phyloP scores from a whole-genome alignment of 2,797 vertebrate species.

The Acrocephalus scirpaceus region DNA sequence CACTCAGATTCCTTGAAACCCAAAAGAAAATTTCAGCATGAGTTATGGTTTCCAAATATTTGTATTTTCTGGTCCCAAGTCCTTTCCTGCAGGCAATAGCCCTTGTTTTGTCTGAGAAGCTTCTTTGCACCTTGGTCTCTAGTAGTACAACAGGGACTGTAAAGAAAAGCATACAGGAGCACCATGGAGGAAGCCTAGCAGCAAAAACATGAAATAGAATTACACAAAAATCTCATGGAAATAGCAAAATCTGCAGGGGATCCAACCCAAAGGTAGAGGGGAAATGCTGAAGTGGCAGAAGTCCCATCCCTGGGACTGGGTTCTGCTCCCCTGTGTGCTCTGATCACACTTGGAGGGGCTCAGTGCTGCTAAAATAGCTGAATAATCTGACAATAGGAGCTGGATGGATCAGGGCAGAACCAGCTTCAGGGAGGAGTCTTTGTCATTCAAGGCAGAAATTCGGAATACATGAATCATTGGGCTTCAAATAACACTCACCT shows the following conservation, averaged over 20 bases:
- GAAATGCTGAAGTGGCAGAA: not conserved
- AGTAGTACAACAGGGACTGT: not conserved
- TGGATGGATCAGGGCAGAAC: not conserved
- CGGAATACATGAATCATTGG: not conserved
- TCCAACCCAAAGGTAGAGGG: not conserved
- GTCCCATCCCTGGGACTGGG: not conserved
- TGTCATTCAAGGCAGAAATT: not conserved
- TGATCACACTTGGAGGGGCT: not conserved
- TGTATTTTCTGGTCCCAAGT: not conserved
- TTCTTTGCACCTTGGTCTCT: not conserved
- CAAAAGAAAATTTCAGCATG: not conserved
- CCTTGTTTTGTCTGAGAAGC: not conserved
- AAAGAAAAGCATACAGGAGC: not conserved
- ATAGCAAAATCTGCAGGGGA: not conserved
- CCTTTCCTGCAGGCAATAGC: not conserved
- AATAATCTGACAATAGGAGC: not conserved
- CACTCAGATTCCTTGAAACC: not conserved
- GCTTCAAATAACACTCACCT: not conserved
- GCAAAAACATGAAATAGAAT: not conserved
- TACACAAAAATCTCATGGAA: not conserved
- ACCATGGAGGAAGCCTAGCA: not conserved
- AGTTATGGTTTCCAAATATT: not conserved
- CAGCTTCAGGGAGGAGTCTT: not conserved
- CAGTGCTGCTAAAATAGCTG: not conserved
- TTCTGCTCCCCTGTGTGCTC: rapidly evolving